phyloP scores from a whole-genome alignment of 2,888 invertebrate species.

The Pandemis cinnamomeana region DNA sequence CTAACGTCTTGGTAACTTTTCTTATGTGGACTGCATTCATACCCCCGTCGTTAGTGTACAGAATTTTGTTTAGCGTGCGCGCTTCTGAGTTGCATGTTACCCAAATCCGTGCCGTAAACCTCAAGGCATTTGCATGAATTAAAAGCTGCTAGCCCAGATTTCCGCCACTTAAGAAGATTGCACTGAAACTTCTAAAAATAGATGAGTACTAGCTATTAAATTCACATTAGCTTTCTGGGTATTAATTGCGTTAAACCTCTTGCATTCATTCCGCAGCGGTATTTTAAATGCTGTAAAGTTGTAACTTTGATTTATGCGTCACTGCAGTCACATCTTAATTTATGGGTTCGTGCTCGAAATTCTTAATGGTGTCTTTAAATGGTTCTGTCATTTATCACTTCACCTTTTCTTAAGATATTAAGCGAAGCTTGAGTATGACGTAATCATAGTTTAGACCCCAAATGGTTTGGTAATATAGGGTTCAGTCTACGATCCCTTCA shows the following conservation, averaged over 20 bases:
- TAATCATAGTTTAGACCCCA: background rate
- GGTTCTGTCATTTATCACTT: slow-evolving; percentile 14
- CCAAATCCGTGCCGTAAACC: slow-evolving; percentile 32
- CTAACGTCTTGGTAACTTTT: slow-evolving; percentile 6
- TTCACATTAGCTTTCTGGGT: slow-evolving; percentile 21
- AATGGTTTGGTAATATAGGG: slow-evolving; percentile 7
- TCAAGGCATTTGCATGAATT: slow-evolving; percentile 42
- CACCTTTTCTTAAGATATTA: background rate
- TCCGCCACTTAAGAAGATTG: slow-evolving; percentile 39
- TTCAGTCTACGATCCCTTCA: slow-evolving; percentile 29
- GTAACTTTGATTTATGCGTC: slow-evolving; percentile 11
- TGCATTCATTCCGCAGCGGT: slow-evolving; percentile 13
- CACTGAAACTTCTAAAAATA: slow-evolving; percentile 31
- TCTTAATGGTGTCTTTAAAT: slow-evolving; percentile 25
- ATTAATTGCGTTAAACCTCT: slow-evolving; percentile 22
- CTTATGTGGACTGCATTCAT: slow-evolving; percentile 10
- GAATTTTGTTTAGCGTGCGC: slow-evolving; percentile 28
- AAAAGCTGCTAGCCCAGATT: slow-evolving; percentile 36
- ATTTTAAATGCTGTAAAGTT: slow-evolving; percentile 7
- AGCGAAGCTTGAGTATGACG: background rate
- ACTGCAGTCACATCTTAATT: slow-evolving; percentile 30
- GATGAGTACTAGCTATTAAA: slow-evolving; percentile 15
- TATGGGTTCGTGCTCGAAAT: slow-evolving; percentile 17
- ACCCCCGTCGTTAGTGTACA: slow-evolving; percentile 5
- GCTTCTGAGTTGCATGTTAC: slow-evolving; percentile 29